Conservation (phyloP, 2,797 vertebrate genomes). For the Macropus fuliginosus region DNA sequence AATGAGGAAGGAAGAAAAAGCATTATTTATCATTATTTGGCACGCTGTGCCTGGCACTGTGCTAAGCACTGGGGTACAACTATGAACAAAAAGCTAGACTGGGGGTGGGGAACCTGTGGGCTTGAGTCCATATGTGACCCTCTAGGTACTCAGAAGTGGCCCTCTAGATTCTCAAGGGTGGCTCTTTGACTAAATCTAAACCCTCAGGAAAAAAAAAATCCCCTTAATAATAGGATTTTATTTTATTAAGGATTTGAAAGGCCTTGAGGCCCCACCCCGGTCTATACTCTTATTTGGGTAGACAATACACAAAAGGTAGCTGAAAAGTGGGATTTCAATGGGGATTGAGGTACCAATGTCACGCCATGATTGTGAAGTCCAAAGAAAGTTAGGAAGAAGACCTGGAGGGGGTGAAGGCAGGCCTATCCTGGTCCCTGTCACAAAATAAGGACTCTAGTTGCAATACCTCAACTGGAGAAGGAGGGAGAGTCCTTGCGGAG, state of each 20-base stretch:
- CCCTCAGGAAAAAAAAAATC: too few relatives aligned
- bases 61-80: neutral
- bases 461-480: neutral
- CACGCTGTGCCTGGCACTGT: neutral
- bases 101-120: too few relatives aligned
- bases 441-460: neutral
- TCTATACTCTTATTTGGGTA: neutral
- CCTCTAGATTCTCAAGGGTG: too few relatives aligned
- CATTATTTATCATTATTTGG: neutral
- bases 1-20: neutral
- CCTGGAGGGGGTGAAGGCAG: neutral
- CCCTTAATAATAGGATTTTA: too few relatives aligned
- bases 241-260: too few relatives aligned
- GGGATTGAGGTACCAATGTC: neutral
- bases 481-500: neutral
- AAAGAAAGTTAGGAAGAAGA: neutral
- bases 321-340: neutral
- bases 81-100: neutral
- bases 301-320: neutral
- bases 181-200: too few relatives aligned
- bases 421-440: neutral
- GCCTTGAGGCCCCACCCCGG: neutral
- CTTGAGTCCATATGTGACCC: too few relatives aligned
- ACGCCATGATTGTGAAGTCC: neutral
- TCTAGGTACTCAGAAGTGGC: too few relatives aligned